These are phyloP conservation scores for Schlechtendalia chinensis DNA, from an alignment of 1,140 invertebrate species.

Conservation along the genomic window DNA sequence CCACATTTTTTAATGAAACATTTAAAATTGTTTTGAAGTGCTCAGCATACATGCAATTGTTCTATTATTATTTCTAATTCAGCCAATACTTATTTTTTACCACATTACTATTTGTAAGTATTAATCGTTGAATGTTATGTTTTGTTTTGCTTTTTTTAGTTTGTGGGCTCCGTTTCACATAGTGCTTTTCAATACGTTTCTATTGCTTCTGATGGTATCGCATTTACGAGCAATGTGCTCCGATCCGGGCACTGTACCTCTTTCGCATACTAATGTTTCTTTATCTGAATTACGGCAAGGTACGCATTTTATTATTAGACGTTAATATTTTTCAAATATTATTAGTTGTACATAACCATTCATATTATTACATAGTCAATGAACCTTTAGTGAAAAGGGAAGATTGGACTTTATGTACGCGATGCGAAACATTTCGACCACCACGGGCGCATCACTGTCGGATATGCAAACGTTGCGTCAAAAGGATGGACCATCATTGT, in stretches of 20 bases:
- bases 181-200: constrained; percentile 75
- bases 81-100: too few species aligned
- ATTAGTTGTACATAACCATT: constrained; percentile 16
- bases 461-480: constrained; percentile 82
- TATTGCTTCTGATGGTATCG: constrained; percentile 73
- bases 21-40: too few species aligned
- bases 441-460: constrained; percentile 85
- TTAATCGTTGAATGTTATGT: not conserved
- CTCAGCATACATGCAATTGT: too few species aligned
- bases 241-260: constrained; percentile 83
- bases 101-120: not conserved
- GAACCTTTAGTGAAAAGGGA: constrained; percentile 59
- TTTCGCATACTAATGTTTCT: constrained; percentile 76
- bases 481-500: constrained; percentile 90
- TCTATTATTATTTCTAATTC: not conserved
- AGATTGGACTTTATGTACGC: constrained; percentile 82
- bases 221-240: constrained; percentile 83
- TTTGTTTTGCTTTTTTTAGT: constrained; percentile 60
- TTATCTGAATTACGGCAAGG: constrained; percentile 79
- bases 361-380: constrained; percentile 45
- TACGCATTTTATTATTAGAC: constrained; percentile 51
- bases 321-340: not conserved
- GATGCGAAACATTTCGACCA: constrained; percentile 82
- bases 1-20: too few species aligned
- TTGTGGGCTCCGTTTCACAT: constrained; percentile 84